Conservation (phyloP, 2,113 vertebrate species). For the Urocolius indicus region DNA sequence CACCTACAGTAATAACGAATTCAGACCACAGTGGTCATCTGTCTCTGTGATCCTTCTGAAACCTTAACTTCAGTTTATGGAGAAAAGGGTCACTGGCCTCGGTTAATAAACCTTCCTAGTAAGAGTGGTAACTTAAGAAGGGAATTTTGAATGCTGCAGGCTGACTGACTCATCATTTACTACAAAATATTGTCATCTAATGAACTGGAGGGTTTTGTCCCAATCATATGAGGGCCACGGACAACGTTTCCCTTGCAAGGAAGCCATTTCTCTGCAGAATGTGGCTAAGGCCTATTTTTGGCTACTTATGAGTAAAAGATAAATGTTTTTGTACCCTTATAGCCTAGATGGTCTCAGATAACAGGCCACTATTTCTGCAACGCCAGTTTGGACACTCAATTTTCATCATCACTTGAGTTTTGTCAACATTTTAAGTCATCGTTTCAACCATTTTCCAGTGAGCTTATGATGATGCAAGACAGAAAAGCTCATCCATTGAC, state of each 20-base stretch:
- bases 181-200: background rate
- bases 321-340: background rate
- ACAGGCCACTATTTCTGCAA: background rate
- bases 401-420: background rate
- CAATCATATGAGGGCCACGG: rapidly evolving
- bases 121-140: background rate
- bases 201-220: background rate
- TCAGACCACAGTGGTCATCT: background rate
- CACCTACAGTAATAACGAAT: background rate
- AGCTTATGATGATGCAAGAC: background rate
- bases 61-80: background rate
- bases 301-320: background rate
- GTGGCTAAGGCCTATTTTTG: background rate
- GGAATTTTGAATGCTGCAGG: background rate
- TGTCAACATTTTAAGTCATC: background rate
- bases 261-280: background rate
- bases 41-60: background rate
- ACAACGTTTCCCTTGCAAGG: background rate
- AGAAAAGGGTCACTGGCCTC: background rate
- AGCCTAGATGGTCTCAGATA: background rate
- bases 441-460: background rate
- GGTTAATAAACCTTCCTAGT: background rate
- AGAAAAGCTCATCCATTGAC: background rate
- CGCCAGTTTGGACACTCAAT: background rate
- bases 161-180: background rate